Conservation (phyloP, 92 coral and sea anemone species). For the Palythoa grandiflora region DNA sequence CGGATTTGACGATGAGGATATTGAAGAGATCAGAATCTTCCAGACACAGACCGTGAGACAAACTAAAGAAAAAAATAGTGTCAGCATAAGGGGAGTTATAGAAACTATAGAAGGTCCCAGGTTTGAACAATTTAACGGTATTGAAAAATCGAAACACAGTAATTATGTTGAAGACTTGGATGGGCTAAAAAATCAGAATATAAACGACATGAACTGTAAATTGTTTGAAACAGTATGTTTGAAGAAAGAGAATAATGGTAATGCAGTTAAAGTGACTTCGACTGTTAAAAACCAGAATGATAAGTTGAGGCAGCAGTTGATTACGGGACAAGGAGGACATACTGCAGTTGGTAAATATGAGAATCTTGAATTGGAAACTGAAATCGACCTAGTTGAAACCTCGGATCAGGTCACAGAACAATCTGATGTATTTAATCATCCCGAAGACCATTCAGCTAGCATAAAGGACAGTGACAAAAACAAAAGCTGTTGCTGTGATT, state of each 20-base stretch:
- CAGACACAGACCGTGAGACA: constrained; percentile 78
- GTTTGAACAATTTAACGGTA: neutral
- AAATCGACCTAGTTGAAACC: neutral
- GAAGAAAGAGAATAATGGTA: neutral
- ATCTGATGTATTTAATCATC: neutral
- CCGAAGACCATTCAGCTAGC: neutral
- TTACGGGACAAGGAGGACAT: neutral
- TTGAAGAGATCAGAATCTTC: constrained; percentile 80
- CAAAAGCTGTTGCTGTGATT: neutral
- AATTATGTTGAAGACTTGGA: neutral
- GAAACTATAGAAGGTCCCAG: neutral
- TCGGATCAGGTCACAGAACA: neutral
- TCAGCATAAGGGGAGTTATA: neutral
- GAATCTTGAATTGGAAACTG: neutral
- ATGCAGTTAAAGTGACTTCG: neutral
- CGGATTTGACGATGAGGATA: constrained; percentile 83
- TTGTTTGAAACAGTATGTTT: constrained; percentile 4
- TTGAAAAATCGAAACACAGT: constrained; percentile 1
- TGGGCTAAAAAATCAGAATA: neutral
- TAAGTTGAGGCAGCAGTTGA: neutral
- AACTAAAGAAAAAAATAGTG: constrained; percentile 13
- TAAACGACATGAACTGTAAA: neutral
- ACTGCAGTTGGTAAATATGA: neutral
- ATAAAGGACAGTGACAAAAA: neutral
- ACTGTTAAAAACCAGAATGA: neutral